Evolutionary conservation across 1,140 invertebrate species (phyloP).

Genomic region (Heliconius hewitsoni): DNA sequence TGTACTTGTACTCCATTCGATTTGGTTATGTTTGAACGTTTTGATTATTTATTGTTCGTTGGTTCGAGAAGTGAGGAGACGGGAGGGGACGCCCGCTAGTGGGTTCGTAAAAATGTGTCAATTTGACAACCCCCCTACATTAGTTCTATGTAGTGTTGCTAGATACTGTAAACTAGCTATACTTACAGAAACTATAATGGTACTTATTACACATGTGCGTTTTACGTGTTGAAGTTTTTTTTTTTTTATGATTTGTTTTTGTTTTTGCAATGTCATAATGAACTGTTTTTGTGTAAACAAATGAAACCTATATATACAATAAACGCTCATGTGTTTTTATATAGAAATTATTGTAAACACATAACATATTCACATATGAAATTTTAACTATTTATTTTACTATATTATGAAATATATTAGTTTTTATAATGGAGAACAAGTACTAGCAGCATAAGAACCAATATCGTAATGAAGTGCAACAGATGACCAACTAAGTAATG

Average conservation of each 20-base stretch:
- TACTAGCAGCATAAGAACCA: background rate
- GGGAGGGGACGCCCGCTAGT: too few relatives aligned
- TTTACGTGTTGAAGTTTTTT: too few relatives aligned
- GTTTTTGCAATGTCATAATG: background rate
- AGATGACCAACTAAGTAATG: background rate
- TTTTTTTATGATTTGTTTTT: too few relatives aligned
- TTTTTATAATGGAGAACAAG: slow-evolving; percentile 17
- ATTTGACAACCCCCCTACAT: slow-evolving; percentile 7
- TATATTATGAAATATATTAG: background rate
- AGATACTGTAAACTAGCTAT: background rate
- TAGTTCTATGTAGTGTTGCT: slow-evolving; percentile 21
- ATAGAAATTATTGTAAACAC: background rate
- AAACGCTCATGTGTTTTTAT: background rate
- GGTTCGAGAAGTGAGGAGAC: too few relatives aligned
- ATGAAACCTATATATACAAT: background rate
- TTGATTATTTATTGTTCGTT: too few relatives aligned
- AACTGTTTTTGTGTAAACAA: background rate
- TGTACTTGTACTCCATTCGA: background rate
- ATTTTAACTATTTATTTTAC: background rate
- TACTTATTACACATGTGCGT: too few relatives aligned
- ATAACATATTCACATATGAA: background rate
- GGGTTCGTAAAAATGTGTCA: background rate
- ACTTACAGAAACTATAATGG: background rate
- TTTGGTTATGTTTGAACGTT: slow-evolving; percentile 92
- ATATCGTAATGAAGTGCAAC: slow-evolving; percentile 18